Evolutionary conservation across 2,113 vertebrate genomes (phyloP).

Genomic region (Pedetes capensis): DNA sequence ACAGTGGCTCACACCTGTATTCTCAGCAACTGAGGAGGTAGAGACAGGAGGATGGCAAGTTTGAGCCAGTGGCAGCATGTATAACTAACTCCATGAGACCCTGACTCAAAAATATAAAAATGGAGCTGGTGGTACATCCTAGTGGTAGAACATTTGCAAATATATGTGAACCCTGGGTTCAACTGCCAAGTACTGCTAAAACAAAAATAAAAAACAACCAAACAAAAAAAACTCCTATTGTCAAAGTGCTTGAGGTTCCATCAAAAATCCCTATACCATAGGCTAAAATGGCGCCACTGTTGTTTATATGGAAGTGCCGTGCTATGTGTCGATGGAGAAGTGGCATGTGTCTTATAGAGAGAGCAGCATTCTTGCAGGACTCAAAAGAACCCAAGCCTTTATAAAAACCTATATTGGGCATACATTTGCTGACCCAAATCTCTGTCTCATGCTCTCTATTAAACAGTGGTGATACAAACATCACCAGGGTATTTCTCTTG

Average conservation of each 20-base stretch:
- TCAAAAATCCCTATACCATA: background rate
- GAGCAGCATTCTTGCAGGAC: background rate
- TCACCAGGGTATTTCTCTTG: background rate
- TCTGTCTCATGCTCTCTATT: background rate
- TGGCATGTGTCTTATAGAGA: background rate
- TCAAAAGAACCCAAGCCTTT: background rate
- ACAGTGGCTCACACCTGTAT: too few species aligned
- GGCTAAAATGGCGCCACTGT: background rate
- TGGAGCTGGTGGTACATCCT: too few species aligned
- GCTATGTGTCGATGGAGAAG: background rate
- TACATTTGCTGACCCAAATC: background rate
- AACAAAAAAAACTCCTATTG: slow-evolving; percentile 41
- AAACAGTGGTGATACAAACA: background rate
- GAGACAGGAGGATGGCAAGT: too few species aligned
- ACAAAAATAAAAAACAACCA: too few species aligned
- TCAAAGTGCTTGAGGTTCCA: slow-evolving; percentile 54
- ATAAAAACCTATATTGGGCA: background rate
- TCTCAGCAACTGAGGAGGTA: too few species aligned
- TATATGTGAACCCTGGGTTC: too few species aligned
- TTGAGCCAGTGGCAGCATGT: too few species aligned
- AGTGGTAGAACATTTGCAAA: too few species aligned
- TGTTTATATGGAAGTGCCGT: background rate
- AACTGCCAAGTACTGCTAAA: too few species aligned
- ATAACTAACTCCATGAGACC: too few species aligned
- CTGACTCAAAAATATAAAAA: too few species aligned